These are phyloP conservation scores for Prunella himalayana DNA, from an alignment of 2,113 vertebrate genomes.

Conservation along the genomic window DNA sequence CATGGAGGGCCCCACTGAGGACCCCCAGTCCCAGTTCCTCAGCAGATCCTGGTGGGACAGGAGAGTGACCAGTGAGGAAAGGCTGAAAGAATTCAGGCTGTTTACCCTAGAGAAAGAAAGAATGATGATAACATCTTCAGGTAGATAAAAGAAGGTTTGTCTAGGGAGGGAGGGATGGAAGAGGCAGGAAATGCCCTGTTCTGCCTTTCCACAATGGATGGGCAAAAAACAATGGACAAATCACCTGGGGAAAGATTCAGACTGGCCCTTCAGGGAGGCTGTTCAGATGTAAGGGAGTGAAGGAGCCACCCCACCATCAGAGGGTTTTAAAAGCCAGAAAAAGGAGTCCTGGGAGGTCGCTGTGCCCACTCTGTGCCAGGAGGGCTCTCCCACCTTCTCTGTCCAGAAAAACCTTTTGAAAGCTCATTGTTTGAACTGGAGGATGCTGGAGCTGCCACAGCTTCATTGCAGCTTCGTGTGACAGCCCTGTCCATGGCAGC, in stretches of 20 bases:
- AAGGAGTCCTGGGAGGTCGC: accelerated
- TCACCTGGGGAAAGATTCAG: neutral
- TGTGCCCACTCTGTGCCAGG: neutral
- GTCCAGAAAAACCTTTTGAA: neutral
- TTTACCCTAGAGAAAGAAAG: neutral
- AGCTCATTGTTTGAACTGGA: neutral
- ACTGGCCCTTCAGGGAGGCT: neutral
- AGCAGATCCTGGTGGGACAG: neutral
- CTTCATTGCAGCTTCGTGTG: neutral
- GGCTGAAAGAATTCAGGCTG: neutral
- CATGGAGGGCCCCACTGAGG: neutral
- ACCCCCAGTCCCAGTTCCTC: neutral
- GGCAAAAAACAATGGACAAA: neutral
- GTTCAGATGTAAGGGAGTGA: neutral
- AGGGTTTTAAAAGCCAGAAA: neutral
- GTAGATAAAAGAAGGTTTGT: neutral
- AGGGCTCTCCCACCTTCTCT: neutral
- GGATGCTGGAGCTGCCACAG: neutral
- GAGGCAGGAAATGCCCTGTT: neutral
- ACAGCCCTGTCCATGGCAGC: neutral
- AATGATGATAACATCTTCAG: neutral
- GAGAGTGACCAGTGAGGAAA: neutral
- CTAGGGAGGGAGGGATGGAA: neutral
- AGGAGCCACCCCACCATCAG: neutral
- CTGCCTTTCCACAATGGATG: neutral